Percentiles rank a stretch among this genome's conserved stretches.
Conservation (phyloP, 2,888 invertebrate species). For the Tinea semifulvella region DNA sequence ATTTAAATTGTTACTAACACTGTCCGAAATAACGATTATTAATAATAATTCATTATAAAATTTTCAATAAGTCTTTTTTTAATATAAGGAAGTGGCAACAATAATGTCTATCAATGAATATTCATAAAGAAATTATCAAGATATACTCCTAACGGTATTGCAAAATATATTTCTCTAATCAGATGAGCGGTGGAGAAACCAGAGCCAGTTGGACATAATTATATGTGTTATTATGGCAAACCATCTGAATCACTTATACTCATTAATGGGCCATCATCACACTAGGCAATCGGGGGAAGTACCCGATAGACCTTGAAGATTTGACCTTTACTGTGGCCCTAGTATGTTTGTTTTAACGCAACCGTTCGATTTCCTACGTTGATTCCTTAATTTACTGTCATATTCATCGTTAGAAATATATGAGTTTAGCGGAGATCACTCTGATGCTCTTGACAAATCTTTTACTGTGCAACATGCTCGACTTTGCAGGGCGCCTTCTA, state of each 20-base stretch:
- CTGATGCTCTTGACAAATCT: no score
- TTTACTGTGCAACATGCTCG: no score
- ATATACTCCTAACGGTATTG: neutral
- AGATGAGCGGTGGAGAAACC: constrained; percentile 6
- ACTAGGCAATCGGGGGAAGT: constrained; percentile 5
- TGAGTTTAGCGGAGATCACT: no score
- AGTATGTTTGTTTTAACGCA: no score
- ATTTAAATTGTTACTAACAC: no score
- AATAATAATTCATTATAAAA: no score
- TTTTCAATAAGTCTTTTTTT: neutral
- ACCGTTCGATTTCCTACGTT: no score
- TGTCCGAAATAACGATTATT: no score
- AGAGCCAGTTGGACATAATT: constrained; percentile 10
- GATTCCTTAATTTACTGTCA: no score
- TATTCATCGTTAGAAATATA: no score
- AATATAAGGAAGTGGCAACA: neutral
- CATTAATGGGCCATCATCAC: constrained; percentile 26
- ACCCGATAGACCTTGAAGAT: neutral
- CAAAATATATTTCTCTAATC: constrained; percentile 4
- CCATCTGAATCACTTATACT: constrained; percentile 24
- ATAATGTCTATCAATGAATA: neutral
- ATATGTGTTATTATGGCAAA: constrained; percentile 12
- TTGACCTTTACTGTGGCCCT: no score
- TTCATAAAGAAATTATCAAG: neutral
- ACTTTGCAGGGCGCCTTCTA: no score